These are phyloP conservation scores for Caradrina kadenii DNA, from an alignment of 2,888 invertebrate species.

Conservation along the genomic window DNA sequence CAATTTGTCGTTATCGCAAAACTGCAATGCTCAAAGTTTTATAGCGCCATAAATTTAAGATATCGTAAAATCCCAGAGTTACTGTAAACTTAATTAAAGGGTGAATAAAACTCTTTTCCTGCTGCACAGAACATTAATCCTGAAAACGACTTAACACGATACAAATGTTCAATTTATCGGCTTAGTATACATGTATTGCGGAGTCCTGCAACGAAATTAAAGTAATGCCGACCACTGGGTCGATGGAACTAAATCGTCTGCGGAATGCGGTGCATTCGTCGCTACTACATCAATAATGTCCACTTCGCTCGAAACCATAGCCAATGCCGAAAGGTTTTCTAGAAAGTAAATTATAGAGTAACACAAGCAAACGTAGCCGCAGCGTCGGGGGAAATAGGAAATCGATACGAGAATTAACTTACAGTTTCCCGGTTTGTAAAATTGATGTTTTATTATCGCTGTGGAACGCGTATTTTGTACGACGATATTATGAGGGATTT, in stretches of 20 bases:
- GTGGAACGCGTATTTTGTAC: slow-evolving; percentile 1
- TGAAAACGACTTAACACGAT: slow-evolving; percentile 65
- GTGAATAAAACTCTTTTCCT: slow-evolving; percentile 57
- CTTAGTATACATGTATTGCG: slow-evolving; percentile 61
- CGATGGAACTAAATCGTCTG: slow-evolving; percentile 46
- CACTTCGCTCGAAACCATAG: slow-evolving; percentile 45
- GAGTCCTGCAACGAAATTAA: slow-evolving; percentile 63
- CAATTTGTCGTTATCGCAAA: slow-evolving; percentile 56
- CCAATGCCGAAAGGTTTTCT: slow-evolving; percentile 42
- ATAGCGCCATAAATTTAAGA: slow-evolving; percentile 49
- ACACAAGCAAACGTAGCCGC: slow-evolving; percentile 42
- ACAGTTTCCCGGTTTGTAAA: slow-evolving; percentile 29
- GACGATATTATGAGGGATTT: slow-evolving; percentile 16
- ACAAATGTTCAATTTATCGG: slow-evolving; percentile 66
- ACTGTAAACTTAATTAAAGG: slow-evolving; percentile 53
- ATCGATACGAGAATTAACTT: slow-evolving; percentile 46
- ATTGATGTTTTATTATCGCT: slow-evolving; percentile 20
- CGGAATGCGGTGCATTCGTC: slow-evolving; percentile 47
- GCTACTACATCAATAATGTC: slow-evolving; percentile 51
- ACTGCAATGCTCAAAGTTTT: slow-evolving; percentile 49
- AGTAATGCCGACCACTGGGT: slow-evolving; percentile 45
- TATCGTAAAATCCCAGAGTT: slow-evolving; percentile 44
- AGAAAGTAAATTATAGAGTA: slow-evolving; percentile 43
- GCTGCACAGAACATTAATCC: slow-evolving; percentile 64
- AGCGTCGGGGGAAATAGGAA: slow-evolving; percentile 45